Evolutionary conservation across 2,888 invertebrate species (phyloP).

Genomic region (Brachynemurus nebulosus): DNA sequence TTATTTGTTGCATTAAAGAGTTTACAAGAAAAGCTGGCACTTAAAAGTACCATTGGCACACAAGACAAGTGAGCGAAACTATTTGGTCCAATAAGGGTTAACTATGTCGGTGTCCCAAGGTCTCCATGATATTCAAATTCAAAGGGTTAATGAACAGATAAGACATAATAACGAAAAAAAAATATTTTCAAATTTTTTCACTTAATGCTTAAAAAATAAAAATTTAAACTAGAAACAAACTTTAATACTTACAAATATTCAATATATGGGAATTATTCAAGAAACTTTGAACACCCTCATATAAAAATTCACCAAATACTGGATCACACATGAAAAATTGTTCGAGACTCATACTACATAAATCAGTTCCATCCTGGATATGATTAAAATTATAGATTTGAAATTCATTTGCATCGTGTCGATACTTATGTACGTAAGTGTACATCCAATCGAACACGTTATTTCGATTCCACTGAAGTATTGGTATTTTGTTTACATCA

Average conservation of each 20-base stretch:
- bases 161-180: too few relatives aligned
- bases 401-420: not conserved
- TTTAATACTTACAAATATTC: conserved; percentile 1
- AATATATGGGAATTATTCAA: not conserved
- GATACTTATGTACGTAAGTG: not conserved
- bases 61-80: too few relatives aligned
- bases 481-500: not conserved
- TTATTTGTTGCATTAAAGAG: too few relatives aligned
- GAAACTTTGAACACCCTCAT: not conserved
- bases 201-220: too few relatives aligned
- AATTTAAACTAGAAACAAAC: too few relatives aligned
- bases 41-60: too few relatives aligned
- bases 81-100: too few relatives aligned
- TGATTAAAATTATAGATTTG: not conserved
- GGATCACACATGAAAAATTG: not conserved
- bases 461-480: not conserved
- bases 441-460: not conserved
- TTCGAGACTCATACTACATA: not conserved
- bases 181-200: too few relatives aligned
- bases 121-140: too few relatives aligned
- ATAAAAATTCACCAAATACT: not conserved
- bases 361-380: not conserved
- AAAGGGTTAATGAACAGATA: too few relatives aligned
- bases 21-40: too few relatives aligned
- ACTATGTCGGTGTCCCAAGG: too few relatives aligned